Evolutionary conservation across 2,888 invertebrate species (phyloP).

Genomic region (Drosophila anceps): DNA sequence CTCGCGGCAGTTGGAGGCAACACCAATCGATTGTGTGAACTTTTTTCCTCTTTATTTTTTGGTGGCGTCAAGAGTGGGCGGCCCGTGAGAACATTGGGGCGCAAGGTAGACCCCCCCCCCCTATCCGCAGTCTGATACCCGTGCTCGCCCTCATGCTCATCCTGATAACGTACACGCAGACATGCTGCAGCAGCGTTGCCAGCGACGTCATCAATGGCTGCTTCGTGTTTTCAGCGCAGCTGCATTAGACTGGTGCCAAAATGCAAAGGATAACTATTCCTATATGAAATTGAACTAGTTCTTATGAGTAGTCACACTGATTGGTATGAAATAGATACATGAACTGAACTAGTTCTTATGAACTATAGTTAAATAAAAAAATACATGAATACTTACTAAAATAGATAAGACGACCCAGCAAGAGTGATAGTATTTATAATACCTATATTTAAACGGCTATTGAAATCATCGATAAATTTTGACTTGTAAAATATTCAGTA

Average conservation of each 20-base stretch:
- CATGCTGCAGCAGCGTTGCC: conserved; percentile 28
- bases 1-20: conserved; percentile 58
- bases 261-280: neutral
- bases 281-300: no score
- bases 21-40: conserved; percentile 74
- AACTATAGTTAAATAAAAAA: no score
- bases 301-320: no score
- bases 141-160: conserved; percentile 48
- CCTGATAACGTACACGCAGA: conserved; percentile 53
- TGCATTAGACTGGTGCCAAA: conserved; percentile 43
- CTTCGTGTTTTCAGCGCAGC: conserved; percentile 14
- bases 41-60: conserved; percentile 47
- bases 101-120: conserved; percentile 40
- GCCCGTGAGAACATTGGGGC: conserved; percentile 17
- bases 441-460: no score
- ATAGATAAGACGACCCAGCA: no score
- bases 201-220: conserved; percentile 60
- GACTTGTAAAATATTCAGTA: no score
- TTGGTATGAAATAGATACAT: no score
- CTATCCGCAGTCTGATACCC: conserved; percentile 40
- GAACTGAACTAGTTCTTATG: no score
- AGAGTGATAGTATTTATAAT: no score
- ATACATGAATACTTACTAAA: no score
- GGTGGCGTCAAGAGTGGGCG: conserved; percentile 63
- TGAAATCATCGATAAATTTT: no score